Evolutionary conservation across 1,140 invertebrate genomes (phyloP), one percentile per base, ranked within the genome.

Genomic region (Cherax destructor): DNA sequence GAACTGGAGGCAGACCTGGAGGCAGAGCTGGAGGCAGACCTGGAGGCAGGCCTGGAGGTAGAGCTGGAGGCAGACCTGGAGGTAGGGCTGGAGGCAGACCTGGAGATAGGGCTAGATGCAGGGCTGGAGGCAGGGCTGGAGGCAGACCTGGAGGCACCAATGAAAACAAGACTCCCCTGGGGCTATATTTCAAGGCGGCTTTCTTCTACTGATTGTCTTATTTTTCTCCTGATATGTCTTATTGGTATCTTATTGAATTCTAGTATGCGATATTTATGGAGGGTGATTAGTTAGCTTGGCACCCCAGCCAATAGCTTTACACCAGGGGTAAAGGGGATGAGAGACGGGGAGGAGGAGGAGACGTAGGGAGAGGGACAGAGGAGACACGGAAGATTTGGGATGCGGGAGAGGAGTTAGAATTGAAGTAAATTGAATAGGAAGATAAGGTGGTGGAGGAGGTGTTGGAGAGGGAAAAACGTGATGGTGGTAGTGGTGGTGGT

Each of bases 211-310:
- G 84, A 86, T 86, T 86, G 84, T 86, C 56, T 86, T 86, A 86
- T 86, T 86, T 86, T 86, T 86, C 69, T 56, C 69, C 81, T 83
- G 69, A 83, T 83, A 69, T 83, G 81, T 83, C 81, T 83, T 86
- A 74, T 86, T 86, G 74, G 47, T 86, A 69, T 86, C 84, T 86
- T 86, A 86, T 86, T 86, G 84, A 86, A 86, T 86, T 86, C 84
- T 77, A 86, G 84, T 56, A 76, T 76, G 84, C 52, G 69, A 86
- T 86, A 86, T 86, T 86, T 86, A 86, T 86, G 74, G 69, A 21
- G n/a, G 24, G 84, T 77, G 84, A 86, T 86, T 86, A 86, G 69
- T 86, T 86, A 76, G 24, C 69, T 24, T 86, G 83, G 74, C 84
- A 86, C 84, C 6, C 47, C 84, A 24, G 52, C 84, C 83, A 69